Evolutionary conservation across 2,797 vertebrate genomes (phyloP), one percentile per base, ranked within the genome.

Genomic region (Hydrocynus forskahlii): DNA sequence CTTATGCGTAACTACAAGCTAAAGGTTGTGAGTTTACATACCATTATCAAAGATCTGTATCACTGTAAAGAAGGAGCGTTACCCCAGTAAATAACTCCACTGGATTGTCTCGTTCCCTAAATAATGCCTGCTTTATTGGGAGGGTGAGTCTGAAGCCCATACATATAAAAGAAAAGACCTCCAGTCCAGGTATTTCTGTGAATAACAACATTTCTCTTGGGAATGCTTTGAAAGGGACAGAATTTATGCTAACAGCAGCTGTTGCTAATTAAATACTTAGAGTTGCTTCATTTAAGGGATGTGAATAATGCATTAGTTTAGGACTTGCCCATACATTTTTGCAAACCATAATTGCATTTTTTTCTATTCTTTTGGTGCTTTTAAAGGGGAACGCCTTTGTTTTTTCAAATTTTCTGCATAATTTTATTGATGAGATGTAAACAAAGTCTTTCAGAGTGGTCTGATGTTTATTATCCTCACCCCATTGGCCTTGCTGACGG

Each of bases 401-500:
- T 50, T 50, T 50, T 13, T 50, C 9, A 7, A 50, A 0, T 8
- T 50, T 50, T 50, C 48, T 50, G 48, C 4, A 14, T 2, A 50
- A 14, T 12, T 50, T 10, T 8, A 13, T 13, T 12, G 48, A 50
- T 50, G 48, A 50, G 48, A 12, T 50, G 48, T 14, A 50, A 7
- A 50, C 12, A 8, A 50, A 50, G 9, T 50, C 48, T 12, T 12
- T 2, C 9, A 0, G 48, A 29, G 29, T 29, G 29, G 29, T 29
- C 29, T 29, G 29, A 29, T 29, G 29, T 29, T 29, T 29, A 29
- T 29, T 29, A 29, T 29, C 89, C 97, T 95, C 92, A 99, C 97
- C 95, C 97, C 96, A 43, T 97, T 96, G 74, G 97, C 97, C 25
- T 95, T 94, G 93, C 97, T 98, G 77, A 96, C 96, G 62, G 97